phyloP scores from a whole-genome alignment of 2,797 vertebrate species.

The Prionace glauca region DNA sequence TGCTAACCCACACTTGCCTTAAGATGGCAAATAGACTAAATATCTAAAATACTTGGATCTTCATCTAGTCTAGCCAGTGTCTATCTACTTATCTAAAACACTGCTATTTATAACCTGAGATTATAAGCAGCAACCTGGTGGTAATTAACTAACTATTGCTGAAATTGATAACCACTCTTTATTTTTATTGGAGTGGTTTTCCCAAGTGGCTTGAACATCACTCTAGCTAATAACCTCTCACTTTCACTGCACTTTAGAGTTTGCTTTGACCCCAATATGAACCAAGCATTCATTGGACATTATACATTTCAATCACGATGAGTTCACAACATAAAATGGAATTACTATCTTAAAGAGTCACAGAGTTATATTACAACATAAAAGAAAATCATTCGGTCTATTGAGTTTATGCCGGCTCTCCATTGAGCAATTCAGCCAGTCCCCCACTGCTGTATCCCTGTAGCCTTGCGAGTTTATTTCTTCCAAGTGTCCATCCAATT shows the following conservation, averaged over 20 bases:
- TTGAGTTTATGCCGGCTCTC: not conserved
- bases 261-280: constrained; percentile 27
- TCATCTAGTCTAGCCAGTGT: not conserved
- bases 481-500: not conserved
- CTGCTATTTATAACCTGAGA: not conserved
- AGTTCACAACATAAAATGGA: not conserved
- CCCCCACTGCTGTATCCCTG: not conserved
- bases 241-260: not conserved
- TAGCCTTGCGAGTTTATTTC: not conserved
- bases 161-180: not conserved
- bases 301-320: not conserved
- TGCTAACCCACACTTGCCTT: not conserved
- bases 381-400: not conserved
- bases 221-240: not conserved
- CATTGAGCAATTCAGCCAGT: not conserved
- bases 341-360: not conserved
- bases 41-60: not conserved
- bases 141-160: not conserved
- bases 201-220: constrained; percentile 12
- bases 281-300: not conserved
- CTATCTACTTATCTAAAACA: constrained; percentile 25
- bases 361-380: not conserved
- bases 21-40: not conserved
- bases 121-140: not conserved
- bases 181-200: not conserved